These are phyloP conservation scores for Myxocyprinus asiaticus DNA, from an alignment of 2,113 vertebrate genomes.

Conservation along the genomic window DNA sequence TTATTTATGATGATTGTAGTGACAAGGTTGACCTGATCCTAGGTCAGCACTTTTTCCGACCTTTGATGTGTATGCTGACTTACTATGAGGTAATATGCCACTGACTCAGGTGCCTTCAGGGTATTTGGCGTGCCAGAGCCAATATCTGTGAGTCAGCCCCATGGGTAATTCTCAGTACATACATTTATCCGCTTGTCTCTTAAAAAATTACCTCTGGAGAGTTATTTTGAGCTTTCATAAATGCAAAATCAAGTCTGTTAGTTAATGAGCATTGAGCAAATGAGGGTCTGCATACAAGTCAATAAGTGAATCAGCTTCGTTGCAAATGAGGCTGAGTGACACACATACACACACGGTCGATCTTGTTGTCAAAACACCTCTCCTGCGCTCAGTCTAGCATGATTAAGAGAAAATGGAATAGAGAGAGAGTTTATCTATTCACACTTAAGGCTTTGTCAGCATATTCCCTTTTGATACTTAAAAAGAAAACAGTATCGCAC, in stretches of 20 bases:
- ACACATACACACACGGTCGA: background rate
- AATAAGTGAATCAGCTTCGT: background rate
- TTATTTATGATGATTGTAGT: background rate
- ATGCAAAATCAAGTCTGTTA: background rate
- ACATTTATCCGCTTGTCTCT: slow-evolving; percentile 9
- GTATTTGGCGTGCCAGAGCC: background rate
- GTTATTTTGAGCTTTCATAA: background rate
- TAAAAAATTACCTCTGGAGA: background rate
- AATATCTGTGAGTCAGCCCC: slow-evolving; percentile 1
- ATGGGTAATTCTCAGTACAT: slow-evolving; percentile 8
- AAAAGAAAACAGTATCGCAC: slow-evolving; percentile 21
- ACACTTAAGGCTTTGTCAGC: slow-evolving; percentile 1
- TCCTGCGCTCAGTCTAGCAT: slow-evolving; percentile 6
- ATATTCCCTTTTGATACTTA: background rate
- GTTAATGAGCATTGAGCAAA: slow-evolving; percentile 4
- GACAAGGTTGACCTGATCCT: background rate
- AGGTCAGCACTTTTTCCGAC: background rate
- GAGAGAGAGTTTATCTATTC: background rate
- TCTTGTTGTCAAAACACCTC: slow-evolving; percentile 3
- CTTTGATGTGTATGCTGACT: background rate
- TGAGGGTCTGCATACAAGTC: background rate
- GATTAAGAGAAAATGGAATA: background rate
- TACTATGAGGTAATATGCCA: background rate
- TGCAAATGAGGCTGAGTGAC: background rate
- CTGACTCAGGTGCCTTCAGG: background rate